A percentile compares a stretch with the other conserved stretches of the same genome.
phyloP scores from a whole-genome alignment of 2,113 vertebrate species.

The Semnopithecus entellus region DNA sequence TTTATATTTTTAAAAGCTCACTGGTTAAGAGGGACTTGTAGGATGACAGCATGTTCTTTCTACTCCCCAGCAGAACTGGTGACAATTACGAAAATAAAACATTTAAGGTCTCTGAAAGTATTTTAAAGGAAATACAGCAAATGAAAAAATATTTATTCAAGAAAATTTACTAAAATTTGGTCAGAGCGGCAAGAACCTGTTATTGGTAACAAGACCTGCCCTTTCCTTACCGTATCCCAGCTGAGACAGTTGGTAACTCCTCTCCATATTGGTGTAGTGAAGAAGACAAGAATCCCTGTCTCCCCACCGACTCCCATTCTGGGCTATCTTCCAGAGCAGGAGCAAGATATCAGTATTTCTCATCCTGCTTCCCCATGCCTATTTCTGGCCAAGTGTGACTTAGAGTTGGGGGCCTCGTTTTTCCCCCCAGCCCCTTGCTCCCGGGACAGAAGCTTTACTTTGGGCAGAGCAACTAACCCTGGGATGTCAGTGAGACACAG shows the following conservation, averaged over 20 bases:
- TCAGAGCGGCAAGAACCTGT: background rate
- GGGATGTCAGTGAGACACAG: background rate
- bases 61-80: background rate
- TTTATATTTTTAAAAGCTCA: constrained; percentile 7
- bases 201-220: background rate
- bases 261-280: background rate
- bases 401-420: background rate
- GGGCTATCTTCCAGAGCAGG: background rate
- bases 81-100: background rate
- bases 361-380: background rate
- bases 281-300: background rate
- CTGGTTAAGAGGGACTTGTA: background rate
- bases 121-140: constrained; percentile 29
- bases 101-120: background rate
- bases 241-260: background rate
- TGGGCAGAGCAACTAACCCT: background rate
- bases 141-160: constrained; percentile 37
- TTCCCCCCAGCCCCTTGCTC: background rate
- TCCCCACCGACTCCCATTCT: background rate
- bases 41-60: background rate
- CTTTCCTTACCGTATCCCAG: background rate
- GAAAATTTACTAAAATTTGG: constrained; percentile 3
- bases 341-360: background rate
- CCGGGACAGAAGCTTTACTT: background rate
- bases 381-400: background rate